Percentiles rank a stretch among this genome's conserved stretches.
These are phyloP conservation scores for Temnothorax longispinosus DNA, from an alignment of 1,140 invertebrate genomes.

Conservation along the genomic window DNA sequence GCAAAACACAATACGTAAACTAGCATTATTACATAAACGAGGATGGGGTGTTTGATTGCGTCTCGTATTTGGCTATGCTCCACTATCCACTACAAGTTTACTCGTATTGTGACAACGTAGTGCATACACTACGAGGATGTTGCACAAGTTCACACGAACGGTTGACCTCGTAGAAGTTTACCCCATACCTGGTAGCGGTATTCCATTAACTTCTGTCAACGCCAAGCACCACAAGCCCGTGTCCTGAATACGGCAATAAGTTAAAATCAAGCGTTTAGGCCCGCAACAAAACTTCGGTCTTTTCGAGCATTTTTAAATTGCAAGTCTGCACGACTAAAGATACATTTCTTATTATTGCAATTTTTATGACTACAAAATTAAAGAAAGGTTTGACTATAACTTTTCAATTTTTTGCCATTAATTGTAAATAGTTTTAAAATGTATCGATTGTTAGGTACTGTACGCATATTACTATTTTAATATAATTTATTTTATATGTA, in stretches of 20 bases:
- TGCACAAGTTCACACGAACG: conserved; percentile 56
- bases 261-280: conserved; percentile 48
- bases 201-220: conserved; percentile 63
- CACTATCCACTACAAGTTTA: conserved; percentile 53
- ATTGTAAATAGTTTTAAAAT: not conserved
- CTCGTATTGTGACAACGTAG: conserved; percentile 48
- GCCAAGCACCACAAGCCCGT: conserved; percentile 45
- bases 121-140: conserved; percentile 48
- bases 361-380: not conserved
- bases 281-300: not conserved
- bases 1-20: not conserved
- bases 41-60: conserved; percentile 32
- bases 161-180: conserved; percentile 58
- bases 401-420: not conserved
- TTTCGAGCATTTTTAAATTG: conserved; percentile 4
- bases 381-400: not conserved
- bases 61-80: conserved; percentile 41
- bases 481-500: not conserved
- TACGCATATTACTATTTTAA: not conserved
- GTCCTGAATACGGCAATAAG: conserved; percentile 53
- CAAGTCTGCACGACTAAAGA: not conserved
- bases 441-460: not conserved
- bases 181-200: conserved; percentile 47
- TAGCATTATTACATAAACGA: conserved; percentile 32
- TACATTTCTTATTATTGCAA: not conserved